Base-by-base conservation (phyloP, 2,113 vertebrate genomes). In the Cyphomyrus discorhynchus region DNA sequence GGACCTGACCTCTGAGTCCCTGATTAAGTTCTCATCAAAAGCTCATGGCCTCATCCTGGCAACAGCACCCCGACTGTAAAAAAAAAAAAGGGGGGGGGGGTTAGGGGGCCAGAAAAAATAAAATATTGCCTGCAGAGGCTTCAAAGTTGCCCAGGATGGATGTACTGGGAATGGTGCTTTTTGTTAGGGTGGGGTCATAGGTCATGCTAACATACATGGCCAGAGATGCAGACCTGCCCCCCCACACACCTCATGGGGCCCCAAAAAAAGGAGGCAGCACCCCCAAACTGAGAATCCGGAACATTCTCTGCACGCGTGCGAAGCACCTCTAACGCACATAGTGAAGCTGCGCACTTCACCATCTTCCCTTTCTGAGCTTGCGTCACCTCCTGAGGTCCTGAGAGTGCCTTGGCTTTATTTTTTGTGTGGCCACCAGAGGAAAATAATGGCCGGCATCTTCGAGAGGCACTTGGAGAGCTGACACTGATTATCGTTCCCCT, bases 11-110 rank as follows among this genome's bases (percentile, higher is more conserved):
- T 94, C 92, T 91, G 91, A 58, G 90, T 91, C 91, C 93, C 94
- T 94, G 88, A 95, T 95, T 94, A 95, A 94, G 94, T 93, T 92
- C 93, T 95, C 93, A 94, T 95, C 94, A 94, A 92, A 92, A 92
- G 92, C 90, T 90, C 89, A 92, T 92, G 89, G 88, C 92, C 90
- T 90, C 88, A 74, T 77, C 91, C 89, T 66, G 91, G 90, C 89
- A 87, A 91, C 92, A 89, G 90, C 90, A 91, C 45, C 87, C 91
- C 91, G 90, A 93, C 93, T 92, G 92, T 93, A 94, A 93, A 93
- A 92, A 49, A 88, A 56, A 24, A 21, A 1, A 3, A 15, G 13
- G 66, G 74, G 35, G 4, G 3, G 86, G 19, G 31, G 9, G 17
- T 17, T 17, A 53, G 53, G 19, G 50, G 83, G 7, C 58, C 9